Conservation (phyloP, 2,113 vertebrate genomes). For the Dasypus novemcinctus region DNA sequence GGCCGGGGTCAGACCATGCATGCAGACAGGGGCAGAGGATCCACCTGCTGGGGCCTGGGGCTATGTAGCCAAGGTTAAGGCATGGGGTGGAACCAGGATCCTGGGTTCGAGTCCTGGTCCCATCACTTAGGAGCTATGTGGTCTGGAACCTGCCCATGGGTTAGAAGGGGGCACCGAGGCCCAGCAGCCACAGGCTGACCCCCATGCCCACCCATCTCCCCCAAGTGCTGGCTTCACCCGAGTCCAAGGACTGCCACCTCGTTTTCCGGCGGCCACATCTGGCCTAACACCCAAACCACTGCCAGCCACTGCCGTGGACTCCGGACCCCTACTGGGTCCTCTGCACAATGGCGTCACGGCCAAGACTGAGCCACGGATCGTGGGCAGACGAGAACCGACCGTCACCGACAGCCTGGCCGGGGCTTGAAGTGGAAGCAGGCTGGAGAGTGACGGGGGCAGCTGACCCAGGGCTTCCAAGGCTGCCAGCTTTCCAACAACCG, state of each 20-base stretch:
- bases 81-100: not conserved
- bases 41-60: not conserved
- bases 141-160: not conserved
- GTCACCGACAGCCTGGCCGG: not conserved
- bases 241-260: rapidly evolving
- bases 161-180: not conserved
- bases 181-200: not conserved
- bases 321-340: not conserved
- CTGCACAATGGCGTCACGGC: not conserved
- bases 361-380: too few relatives aligned
- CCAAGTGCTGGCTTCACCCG: too few relatives aligned
- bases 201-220: not conserved
- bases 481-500: not conserved
- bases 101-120: not conserved
- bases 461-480: not conserved
- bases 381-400: not conserved
- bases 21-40: not conserved
- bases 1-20: too few relatives aligned
- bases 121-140: not conserved
- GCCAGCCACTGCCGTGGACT: not conserved
- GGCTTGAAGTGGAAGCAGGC: rapidly evolving
- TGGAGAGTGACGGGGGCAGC: not conserved
- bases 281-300: not conserved
- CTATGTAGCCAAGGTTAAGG: not conserved
- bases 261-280: not conserved